Conservation (phyloP, 2,113 vertebrate species). For the Marmota flaviventris region DNA sequence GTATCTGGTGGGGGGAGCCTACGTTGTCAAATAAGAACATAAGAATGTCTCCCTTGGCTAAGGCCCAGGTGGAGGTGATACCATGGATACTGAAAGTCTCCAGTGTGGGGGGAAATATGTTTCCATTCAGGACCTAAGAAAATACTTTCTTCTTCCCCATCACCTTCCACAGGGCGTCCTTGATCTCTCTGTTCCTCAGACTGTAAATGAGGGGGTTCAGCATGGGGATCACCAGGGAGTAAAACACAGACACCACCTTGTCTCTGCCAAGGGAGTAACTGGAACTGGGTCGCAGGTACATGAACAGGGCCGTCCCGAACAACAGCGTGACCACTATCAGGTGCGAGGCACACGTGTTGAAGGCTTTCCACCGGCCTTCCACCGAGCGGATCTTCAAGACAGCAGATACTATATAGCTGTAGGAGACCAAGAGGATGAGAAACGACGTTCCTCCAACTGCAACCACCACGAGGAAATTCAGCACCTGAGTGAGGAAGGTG, state of each 20-base stretch:
- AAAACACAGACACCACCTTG: constrained; percentile 80
- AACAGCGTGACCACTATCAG: constrained; percentile 68
- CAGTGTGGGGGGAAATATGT: not conserved
- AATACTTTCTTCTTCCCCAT: constrained; percentile 59
- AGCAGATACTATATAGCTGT: constrained; percentile 69
- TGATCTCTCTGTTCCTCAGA: constrained; percentile 81
- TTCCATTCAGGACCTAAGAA: not conserved
- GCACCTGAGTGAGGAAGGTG: constrained; percentile 76
- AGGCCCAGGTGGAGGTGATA: not conserved
- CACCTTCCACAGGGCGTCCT: constrained; percentile 64
- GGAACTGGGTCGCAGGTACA: constrained; percentile 80
- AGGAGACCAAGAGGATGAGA: constrained; percentile 77
- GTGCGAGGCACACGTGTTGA: constrained; percentile 65
- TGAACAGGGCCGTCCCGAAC: constrained; percentile 79
- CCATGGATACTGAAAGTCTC: not conserved
- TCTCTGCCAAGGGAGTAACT: constrained; percentile 65
- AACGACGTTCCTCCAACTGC: constrained; percentile 39
- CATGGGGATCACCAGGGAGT: constrained; percentile 72
- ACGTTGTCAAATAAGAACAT: not conserved
- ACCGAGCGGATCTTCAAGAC: constrained; percentile 57
- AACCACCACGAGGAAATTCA: constrained; percentile 75
- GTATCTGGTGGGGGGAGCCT: not conserved
- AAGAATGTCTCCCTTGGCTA: not conserved
- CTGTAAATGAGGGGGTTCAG: constrained; percentile 84
- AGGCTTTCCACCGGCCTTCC: constrained; percentile 69